A percentile compares a stretch with the other conserved stretches of the same genome.
phyloP scores from a whole-genome alignment of 2,797 vertebrate species.

The Crenichthys baileyi region DNA sequence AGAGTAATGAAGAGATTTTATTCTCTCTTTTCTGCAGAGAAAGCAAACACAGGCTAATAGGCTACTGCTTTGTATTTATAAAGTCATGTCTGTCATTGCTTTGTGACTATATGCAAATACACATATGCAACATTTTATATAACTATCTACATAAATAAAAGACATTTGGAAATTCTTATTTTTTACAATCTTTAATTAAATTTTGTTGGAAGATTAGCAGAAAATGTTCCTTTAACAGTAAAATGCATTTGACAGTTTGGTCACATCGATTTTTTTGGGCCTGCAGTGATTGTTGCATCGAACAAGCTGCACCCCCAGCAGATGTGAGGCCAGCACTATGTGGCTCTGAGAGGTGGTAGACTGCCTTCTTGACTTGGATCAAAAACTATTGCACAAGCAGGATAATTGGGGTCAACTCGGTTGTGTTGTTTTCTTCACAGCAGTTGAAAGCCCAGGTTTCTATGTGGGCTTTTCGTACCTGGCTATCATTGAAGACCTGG shows the following conservation, averaged over 20 bases:
- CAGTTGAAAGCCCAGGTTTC: slow-evolving; percentile 34
- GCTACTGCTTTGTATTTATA: slow-evolving; percentile 12
- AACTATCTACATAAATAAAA: neutral
- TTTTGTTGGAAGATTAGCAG: neutral
- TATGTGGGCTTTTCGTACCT: neutral
- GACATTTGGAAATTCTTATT: neutral
- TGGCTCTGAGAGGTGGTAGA: slow-evolving; percentile 18
- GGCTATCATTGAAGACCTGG: neutral
- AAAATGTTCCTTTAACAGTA: neutral
- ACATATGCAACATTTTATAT: neutral
- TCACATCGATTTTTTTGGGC: slow-evolving; percentile 8
- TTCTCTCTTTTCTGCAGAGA: slow-evolving; percentile 6
- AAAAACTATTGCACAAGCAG: slow-evolving; percentile 26
- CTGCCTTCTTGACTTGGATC: slow-evolving; percentile 45
- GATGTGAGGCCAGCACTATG: slow-evolving; percentile 25
- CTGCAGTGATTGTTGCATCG: slow-evolving; percentile 38
- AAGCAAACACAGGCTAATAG: slow-evolving; percentile 5
- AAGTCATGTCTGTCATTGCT: neutral
- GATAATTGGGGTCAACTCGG: slow-evolving; percentile 61
- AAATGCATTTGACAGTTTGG: neutral
- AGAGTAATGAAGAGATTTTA: slow-evolving; percentile 46
- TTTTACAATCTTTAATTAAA: neutral
- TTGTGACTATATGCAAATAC: neutral
- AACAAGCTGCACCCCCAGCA: slow-evolving; percentile 18
- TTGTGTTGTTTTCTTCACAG: slow-evolving; percentile 31